Evolutionary conservation across 2,797 vertebrate genomes (phyloP).

Genomic region (Dicrostonyx torquatus): DNA sequence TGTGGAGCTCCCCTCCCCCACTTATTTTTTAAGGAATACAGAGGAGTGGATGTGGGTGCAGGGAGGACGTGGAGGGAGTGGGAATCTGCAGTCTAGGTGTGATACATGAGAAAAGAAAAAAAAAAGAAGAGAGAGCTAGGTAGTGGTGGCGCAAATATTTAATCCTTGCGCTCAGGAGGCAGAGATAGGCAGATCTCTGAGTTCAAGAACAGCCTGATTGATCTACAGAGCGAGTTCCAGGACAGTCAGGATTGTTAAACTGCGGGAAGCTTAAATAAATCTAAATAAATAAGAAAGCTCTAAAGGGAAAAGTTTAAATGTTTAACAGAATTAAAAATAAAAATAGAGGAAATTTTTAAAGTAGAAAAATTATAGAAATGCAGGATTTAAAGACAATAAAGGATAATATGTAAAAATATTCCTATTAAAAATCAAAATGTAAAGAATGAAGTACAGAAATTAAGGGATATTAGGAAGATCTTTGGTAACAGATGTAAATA

Average conservation of each 20-base stretch:
- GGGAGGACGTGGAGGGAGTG: not conserved
- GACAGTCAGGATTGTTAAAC: no score
- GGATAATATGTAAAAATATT: not conserved
- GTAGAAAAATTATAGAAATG: not conserved
- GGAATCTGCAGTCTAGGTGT: not conserved
- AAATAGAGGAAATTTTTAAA: slow-evolving; percentile 43
- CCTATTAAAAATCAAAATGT: not conserved
- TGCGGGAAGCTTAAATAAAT: not conserved
- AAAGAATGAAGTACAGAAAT: not conserved
- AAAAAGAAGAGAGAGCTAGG: not conserved
- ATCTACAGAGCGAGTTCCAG: no score
- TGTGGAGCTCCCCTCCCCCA: not conserved
- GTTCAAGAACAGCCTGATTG: no score
- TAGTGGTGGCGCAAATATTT: no score
- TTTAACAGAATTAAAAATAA: not conserved
- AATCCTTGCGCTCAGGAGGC: no score
- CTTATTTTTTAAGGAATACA: not conserved
- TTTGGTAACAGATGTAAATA: not conserved
- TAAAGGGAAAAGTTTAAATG: slow-evolving; percentile 27
- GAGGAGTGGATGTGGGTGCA: not conserved
- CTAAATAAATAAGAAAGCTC: slow-evolving; percentile 6
- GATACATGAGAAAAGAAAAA: not conserved
- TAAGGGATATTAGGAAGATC: not conserved
- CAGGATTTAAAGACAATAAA: slow-evolving; percentile 1
- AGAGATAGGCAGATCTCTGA: no score